phyloP scores from a whole-genome alignment of 2,888 invertebrate genomes.

The Thera obeliscata region DNA sequence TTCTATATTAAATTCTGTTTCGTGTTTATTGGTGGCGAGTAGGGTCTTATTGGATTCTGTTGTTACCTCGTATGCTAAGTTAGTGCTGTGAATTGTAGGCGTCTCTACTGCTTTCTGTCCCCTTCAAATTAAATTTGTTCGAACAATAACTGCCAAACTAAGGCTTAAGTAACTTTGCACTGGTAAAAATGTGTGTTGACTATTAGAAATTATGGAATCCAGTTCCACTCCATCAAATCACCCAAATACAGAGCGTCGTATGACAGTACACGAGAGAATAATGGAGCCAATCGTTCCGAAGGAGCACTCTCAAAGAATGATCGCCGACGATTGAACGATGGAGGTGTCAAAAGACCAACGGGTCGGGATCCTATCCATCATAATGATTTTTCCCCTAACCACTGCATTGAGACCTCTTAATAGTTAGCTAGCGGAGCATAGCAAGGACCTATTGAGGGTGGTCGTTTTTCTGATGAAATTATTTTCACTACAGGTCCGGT shows the following conservation, averaged over 20 bases:
- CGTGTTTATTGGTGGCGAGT: constrained; percentile 46
- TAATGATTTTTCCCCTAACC: constrained; percentile 58
- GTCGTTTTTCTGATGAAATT: constrained; percentile 67
- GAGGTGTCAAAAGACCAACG: constrained; percentile 75
- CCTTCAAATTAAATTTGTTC: constrained; percentile 17
- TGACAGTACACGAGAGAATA: constrained; percentile 65
- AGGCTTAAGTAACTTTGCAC: neutral
- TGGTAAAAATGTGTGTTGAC: constrained; percentile 2
- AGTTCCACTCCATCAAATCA: constrained; percentile 36
- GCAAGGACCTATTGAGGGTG: constrained; percentile 49
- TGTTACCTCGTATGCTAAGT: constrained; percentile 34
- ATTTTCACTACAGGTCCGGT: constrained; percentile 75
- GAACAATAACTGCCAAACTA: neutral
- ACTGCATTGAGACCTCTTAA: constrained; percentile 47
- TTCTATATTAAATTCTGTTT: constrained; percentile 67
- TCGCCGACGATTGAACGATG: constrained; percentile 79
- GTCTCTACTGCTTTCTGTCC: constrained; percentile 16
- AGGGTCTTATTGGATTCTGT: constrained; percentile 44
- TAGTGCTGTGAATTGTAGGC: constrained; percentile 23
- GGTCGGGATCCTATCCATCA: constrained; percentile 77
- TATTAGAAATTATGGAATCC: constrained; percentile 1
- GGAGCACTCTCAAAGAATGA: constrained; percentile 72
- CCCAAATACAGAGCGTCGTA: constrained; percentile 32
- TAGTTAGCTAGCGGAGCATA: constrained; percentile 20
- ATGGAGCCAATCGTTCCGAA: constrained; percentile 68